Evolutionary conservation across 2,888 invertebrate genomes (phyloP), one percentile per base, ranked within the genome.

Genomic region (Ernsta delagoae): DNA sequence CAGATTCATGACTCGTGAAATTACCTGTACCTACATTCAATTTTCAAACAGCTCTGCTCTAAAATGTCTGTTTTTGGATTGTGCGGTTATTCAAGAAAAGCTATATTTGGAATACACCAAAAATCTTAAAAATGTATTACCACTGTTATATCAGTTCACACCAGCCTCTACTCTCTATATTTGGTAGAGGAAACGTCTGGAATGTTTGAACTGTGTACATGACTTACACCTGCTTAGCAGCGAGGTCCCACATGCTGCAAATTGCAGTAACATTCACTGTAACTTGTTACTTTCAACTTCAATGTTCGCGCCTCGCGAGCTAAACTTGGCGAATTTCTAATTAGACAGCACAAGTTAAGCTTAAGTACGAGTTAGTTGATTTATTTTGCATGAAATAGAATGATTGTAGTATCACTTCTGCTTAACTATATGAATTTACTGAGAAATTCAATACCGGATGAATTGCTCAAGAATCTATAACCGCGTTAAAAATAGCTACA

Each of bases 211-310:
- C 12, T n/a, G 39, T 54, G 39, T 9, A 54, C 11, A 41, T 54
- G 53, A 63, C 41, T 53, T 41, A 54, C 24, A 39, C 12, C 34
- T 34, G 34, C 39, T 54, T 54, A 53, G 41, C 31, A 6, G 11
- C 24, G 53, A 54, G 9, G 12, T 12, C 12, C 48, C 64, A 64
- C 43, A 43, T 56, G 64, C 64, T 41, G 12, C 64, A 64, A 64
- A 64, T 64, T 56, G 56, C 31, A 12, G 45, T 45, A 45, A 31
- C 56, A 57, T 64, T 64, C 57, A 57, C 56, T 64, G 36, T 61
- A 61, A 61, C 41, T 56, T 65, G 57, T 45, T 56, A 65, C n/a
- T 57, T 43, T 43, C 41, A 43, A 57, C 24, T 64, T 54, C 45
- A 54, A 31, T 4, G 45, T 39, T 64, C 45, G 34, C 43, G 39